A percentile compares a stretch with the other conserved stretches of the same genome.
Evolutionary conservation across 2,888 invertebrate genomes (phyloP).

Genomic region (Choristoneura rosaceana): DNA sequence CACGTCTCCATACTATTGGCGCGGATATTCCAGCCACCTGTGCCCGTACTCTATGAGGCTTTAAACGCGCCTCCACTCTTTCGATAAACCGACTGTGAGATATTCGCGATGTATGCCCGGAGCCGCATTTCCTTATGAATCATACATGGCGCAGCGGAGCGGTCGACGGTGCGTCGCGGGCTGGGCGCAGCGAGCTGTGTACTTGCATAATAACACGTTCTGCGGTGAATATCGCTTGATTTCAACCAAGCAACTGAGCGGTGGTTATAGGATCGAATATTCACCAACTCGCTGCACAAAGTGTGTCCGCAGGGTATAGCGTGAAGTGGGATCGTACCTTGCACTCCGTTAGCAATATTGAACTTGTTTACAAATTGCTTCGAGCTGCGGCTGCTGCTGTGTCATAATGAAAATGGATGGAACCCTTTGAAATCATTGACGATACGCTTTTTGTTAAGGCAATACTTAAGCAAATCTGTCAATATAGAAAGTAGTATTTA

Average conservation of each 20-base stretch:
- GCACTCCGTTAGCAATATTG: conserved; percentile 19
- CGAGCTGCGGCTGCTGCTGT: conserved; percentile 12
- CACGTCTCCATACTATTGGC: conserved; percentile 83
- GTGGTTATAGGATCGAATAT: conserved; percentile 44
- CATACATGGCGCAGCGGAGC: conserved; percentile 74
- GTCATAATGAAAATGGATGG: conserved; percentile 6
- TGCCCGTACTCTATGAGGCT: conserved; percentile 81
- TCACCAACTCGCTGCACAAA: conserved; percentile 49
- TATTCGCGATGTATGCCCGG: conserved; percentile 74
- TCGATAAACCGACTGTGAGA: conserved; percentile 83
- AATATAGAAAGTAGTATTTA: neutral
- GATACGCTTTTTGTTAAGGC: neutral
- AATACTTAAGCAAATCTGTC: neutral
- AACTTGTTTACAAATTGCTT: conserved; percentile 27
- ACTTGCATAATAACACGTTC: conserved; percentile 40
- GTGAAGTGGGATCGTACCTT: conserved; percentile 25
- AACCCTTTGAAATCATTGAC: neutral
- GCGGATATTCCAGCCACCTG: conserved; percentile 83
- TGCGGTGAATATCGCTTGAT: conserved; percentile 39
- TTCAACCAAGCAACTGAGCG: conserved; percentile 49
- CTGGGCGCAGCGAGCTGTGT: conserved; percentile 25
- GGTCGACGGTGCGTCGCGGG: conserved; percentile 49
- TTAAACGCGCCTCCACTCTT: conserved; percentile 78
- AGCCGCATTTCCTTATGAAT: conserved; percentile 81
- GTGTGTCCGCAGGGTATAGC: conserved; percentile 39